Conservation (phyloP, 2,113 vertebrate genomes). For the Ceuthmochares aereus region DNA sequence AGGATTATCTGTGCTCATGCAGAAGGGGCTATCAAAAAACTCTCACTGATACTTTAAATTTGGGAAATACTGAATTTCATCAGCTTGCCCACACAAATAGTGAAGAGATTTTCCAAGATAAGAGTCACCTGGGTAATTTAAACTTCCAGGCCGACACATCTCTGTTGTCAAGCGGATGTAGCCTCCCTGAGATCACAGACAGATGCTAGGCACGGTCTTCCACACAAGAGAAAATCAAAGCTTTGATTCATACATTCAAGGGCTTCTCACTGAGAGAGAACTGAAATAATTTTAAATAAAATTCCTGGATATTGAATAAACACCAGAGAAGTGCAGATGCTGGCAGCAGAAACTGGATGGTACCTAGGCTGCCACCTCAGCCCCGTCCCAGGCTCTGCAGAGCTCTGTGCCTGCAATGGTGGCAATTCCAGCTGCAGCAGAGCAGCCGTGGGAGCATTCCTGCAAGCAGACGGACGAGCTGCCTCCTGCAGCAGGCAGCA, state of each 20-base stretch:
- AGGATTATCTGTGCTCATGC: not conserved
- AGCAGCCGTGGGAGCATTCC: not conserved
- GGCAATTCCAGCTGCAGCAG: not conserved
- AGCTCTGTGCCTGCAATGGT: rapidly evolving
- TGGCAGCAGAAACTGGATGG: rapidly evolving
- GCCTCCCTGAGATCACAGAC: not conserved
- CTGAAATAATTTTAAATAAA: constrained; percentile 14
- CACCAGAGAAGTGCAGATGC: not conserved
- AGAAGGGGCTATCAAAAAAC: not conserved
- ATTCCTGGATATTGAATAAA: constrained; percentile 10
- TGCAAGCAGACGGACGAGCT: not conserved
- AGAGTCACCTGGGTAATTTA: not conserved
- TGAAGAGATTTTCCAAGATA: not conserved
- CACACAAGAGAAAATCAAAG: constrained; percentile 20
- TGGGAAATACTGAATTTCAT: not conserved
- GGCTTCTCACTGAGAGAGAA: not conserved
- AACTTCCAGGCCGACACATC: not conserved
- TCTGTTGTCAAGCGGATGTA: not conserved
- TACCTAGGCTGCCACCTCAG: not conserved
- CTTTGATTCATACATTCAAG: constrained; percentile 25
- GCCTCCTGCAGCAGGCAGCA: not conserved
- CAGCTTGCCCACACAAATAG: not conserved
- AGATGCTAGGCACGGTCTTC: not conserved
- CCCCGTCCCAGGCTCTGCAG: not conserved
- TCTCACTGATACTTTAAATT: not conserved